phyloP scores from a whole-genome alignment of 1,140 invertebrate genomes.

The Drosophila leontia region DNA sequence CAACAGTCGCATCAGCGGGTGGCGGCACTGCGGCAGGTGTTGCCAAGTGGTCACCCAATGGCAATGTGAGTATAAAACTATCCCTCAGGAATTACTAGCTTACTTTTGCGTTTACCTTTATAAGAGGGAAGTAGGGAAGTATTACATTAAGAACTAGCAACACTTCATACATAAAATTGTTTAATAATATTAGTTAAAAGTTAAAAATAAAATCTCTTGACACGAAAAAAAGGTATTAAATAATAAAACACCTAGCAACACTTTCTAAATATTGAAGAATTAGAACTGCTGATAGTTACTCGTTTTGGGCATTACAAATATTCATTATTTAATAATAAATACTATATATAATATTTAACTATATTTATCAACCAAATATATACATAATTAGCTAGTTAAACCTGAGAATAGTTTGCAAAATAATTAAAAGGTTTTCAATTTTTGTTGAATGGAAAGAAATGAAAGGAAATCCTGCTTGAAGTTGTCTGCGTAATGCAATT shows the following conservation, averaged over 20 bases:
- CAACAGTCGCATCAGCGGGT: slow-evolving; percentile 33
- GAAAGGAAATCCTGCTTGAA: slow-evolving; percentile 23
- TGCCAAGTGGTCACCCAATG: slow-evolving; percentile 83
- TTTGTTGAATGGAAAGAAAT: neutral
- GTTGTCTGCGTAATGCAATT: slow-evolving; percentile 36
- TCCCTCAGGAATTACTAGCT: too few species aligned
- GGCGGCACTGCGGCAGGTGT: slow-evolving; percentile 38
- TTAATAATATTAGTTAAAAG: neutral
- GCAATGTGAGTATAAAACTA: slow-evolving; percentile 74
- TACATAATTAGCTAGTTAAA: neutral
- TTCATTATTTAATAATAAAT: neutral
- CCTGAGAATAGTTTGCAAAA: neutral
- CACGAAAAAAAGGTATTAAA: too few species aligned
- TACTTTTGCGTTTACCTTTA: neutral
- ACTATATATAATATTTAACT: neutral
- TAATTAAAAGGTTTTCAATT: slow-evolving; percentile 30
- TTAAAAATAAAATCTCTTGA: too few species aligned
- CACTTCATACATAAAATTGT: neutral
- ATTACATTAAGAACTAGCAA: neutral
- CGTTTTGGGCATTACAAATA: too few species aligned
- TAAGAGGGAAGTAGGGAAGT: neutral
- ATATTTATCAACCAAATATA: neutral
- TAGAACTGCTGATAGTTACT: too few species aligned
- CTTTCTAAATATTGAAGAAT: neutral
- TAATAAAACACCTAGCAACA: too few species aligned